phyloP scores from a whole-genome alignment of 2,113 vertebrate genomes.

The Podiceps cristatus region DNA sequence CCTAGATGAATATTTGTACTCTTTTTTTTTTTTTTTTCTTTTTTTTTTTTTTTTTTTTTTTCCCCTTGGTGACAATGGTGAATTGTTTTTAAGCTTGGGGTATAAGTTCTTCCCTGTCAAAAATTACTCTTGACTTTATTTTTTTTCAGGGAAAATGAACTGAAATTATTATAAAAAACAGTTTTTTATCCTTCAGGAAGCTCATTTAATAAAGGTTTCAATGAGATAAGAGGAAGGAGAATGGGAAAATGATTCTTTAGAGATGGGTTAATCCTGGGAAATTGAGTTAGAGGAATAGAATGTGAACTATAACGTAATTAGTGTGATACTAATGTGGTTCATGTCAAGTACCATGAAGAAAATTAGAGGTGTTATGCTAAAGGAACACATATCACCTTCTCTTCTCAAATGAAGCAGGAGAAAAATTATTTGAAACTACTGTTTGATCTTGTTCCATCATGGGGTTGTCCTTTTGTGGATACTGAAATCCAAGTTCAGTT shows the following conservation, averaged over 20 bases:
- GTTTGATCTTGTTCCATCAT: not conserved
- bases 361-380: not conserved
- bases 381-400: not conserved
- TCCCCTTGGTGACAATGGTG: not conserved
- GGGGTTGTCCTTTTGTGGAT: not conserved
- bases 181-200: not conserved
- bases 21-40: no score
- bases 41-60: not conserved
- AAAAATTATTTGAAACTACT: not conserved
- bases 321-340: conserved; percentile 10
- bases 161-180: not conserved
- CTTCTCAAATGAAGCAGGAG: not conserved
- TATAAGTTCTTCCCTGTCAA: not conserved
- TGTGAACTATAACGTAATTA: conserved; percentile 26
- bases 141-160: not conserved
- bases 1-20: not conserved
- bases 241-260: not conserved
- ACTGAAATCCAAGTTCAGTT: not conserved
- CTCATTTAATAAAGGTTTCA: conserved; percentile 22
- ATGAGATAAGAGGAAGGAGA: not conserved
- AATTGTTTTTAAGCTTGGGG: not conserved
- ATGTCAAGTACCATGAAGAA: conserved; percentile 5
- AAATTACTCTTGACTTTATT: conserved; percentile 36
- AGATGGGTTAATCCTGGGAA: not conserved
- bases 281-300: not conserved